Base-by-base conservation (phyloP, 1,140 invertebrate genomes). In the Bombus consobrinus region DNA sequence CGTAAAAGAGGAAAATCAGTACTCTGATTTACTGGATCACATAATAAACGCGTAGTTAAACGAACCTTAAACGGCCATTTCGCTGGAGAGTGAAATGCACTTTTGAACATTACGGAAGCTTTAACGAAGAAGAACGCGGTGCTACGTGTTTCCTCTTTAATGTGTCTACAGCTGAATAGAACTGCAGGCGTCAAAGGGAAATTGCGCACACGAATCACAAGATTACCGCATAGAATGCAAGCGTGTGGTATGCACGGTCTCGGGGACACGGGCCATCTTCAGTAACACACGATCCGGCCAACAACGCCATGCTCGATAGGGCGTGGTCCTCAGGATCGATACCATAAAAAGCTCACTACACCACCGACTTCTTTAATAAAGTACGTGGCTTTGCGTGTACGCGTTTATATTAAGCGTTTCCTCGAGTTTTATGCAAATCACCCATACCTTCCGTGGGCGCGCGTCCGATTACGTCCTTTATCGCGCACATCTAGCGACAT, bases 251-350 rank as follows among this genome's bases (percentile, higher is more conserved):
- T 22, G 28, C 9, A 22, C 25, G 15, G 32, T 6, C 71, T 64
- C 32, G 25, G 43, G 53, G 64, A 81, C 43, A 71, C 62, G 76
- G 79, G 10, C 62, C 79, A 47, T 37, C 85, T 89, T 75, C 12
- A 18, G 74, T 39, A 53, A 62, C 28, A 39, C 43, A 57, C 75
- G 28, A 39, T 47, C 47, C 57, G 22, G 10, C 59, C 18, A 34
- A 62, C 13, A 25, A 64, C 43, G 80, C 53, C 76, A 78, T 59
- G 69, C 69, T 88, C 82, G 78, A 83, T 76, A 84, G 92, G 92
- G 92, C 90, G 93, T 93, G 93, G 92, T 83, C 79, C 90, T 87
- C 87, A 84, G 77, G 88, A 94, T 93, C 92, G 91, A 93, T 94
- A 93, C 85, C 86, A 92, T 93, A 93, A 93, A 93, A 94, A 91